A percentile compares a stretch with the other conserved stretches of the same genome.
phyloP scores from a whole-genome alignment of 2,113 vertebrate genomes.

The Syngnathus floridae region DNA sequence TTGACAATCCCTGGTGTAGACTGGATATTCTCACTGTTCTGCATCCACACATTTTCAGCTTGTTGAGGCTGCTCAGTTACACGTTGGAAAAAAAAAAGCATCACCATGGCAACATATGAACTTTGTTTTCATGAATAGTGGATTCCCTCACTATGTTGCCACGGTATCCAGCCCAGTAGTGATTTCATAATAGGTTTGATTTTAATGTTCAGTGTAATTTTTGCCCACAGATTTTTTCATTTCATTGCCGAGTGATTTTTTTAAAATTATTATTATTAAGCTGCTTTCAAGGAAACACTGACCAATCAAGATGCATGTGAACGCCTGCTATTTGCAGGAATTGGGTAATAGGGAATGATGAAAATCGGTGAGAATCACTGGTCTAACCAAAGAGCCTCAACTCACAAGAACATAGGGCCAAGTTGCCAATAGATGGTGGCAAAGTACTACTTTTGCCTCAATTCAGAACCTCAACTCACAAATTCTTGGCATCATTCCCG shows the following conservation, averaged over 20 bases:
- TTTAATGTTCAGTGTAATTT: constrained; percentile 20
- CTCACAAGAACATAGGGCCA: not conserved
- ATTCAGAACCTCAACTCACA: not conserved
- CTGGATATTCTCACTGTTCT: constrained; percentile 12
- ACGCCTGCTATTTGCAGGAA: too few species aligned
- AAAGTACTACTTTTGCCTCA: not conserved
- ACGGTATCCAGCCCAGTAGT: constrained; percentile 49
- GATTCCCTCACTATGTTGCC: constrained; percentile 61
- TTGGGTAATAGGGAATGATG: not conserved
- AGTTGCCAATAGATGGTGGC: not conserved
- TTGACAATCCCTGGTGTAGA: too few species aligned
- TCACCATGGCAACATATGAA: constrained; percentile 61
- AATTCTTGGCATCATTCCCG: not conserved
- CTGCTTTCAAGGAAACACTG: not conserved
- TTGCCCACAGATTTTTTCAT: not conserved
- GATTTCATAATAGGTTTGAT: constrained; percentile 47
- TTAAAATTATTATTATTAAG: too few species aligned
- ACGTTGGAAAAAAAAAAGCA: constrained; percentile 31
- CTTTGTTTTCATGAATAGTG: constrained; percentile 52
- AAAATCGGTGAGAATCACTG: not conserved
- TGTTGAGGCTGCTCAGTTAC: constrained; percentile 39
- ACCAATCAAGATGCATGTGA: not conserved
- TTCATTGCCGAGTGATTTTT: not conserved
- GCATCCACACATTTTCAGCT: constrained; percentile 36
- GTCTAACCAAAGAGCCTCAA: not conserved